A percentile compares a stretch with the other conserved stretches of the same genome.
Evolutionary conservation across 2,797 vertebrate species (phyloP).

Genomic region (Semaprochilodus insignis): DNA sequence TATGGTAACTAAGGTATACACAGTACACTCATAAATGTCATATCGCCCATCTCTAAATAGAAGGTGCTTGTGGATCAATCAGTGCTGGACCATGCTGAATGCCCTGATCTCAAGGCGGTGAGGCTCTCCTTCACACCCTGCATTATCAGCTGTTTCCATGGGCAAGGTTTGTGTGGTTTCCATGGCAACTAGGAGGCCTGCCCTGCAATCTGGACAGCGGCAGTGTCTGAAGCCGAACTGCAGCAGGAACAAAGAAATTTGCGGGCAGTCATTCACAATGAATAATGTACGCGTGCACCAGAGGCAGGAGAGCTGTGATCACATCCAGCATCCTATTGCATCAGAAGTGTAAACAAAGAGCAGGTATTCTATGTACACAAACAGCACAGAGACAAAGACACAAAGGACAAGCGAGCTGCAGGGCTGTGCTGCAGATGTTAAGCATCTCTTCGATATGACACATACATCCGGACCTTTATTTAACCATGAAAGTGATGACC

Average conservation of each 20-base stretch:
- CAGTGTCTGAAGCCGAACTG: conserved; percentile 66
- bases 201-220: conserved; percentile 66
- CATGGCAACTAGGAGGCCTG: conserved; percentile 69
- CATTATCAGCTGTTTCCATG: conserved; percentile 75
- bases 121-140: conserved; percentile 22
- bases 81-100: background rate
- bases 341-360: conserved; percentile 50
- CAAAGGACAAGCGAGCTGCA: background rate
- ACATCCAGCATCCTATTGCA: conserved; percentile 15
- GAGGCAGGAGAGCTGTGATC: conserved; percentile 24
- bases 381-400: conserved; percentile 25
- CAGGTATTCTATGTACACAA: conserved; percentile 54
- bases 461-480: background rate
- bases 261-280: conserved; percentile 73
- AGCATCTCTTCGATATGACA: background rate
- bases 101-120: background rate
- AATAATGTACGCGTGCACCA: conserved; percentile 56
- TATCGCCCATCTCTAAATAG: too few relatives aligned
- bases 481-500: background rate
- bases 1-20: too few relatives aligned
- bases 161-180: conserved; percentile 61
- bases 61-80: too few relatives aligned
- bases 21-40: too few relatives aligned
- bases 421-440: conserved; percentile 7
- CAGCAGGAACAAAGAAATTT: conserved; percentile 62